Percentiles rank a stretch among this genome's conserved stretches.
These are phyloP conservation scores for Micromesistius poutassou DNA, from an alignment of 2,797 vertebrate species.

Conservation along the genomic window DNA sequence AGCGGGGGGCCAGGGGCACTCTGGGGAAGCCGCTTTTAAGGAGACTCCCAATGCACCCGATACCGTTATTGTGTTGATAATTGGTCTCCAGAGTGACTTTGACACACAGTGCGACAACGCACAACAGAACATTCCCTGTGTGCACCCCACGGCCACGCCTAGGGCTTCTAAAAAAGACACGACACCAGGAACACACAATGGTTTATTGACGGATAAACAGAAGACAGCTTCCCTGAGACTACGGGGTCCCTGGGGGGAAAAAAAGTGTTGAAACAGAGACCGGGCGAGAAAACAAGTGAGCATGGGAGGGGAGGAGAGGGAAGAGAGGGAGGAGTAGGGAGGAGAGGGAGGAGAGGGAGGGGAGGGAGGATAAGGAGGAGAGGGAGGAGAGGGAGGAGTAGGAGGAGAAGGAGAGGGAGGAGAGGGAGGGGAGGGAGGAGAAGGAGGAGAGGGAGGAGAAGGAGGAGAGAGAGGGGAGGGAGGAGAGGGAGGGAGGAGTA, in stretches of 20 bases:
- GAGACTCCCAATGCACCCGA: neutral
- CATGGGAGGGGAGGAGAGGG: neutral
- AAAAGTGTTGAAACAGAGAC: neutral
- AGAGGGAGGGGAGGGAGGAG: too few species aligned
- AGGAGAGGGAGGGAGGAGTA: too few species aligned
- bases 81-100: neutral
- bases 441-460: too few species aligned
- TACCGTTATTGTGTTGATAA: neutral
- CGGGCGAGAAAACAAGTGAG: neutral
- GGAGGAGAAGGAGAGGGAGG: too few species aligned
- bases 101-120: neutral
- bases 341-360: neutral
- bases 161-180: neutral
- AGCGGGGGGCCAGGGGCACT: neutral
- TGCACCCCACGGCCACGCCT: neutral
- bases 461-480: too few species aligned
- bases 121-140: neutral
- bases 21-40: neutral
- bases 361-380: too few species aligned
- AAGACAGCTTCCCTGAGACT: neutral
- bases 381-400: too few species aligned
- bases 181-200: neutral
- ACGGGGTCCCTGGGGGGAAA: neutral
- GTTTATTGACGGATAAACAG: neutral
- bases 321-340: neutral